Percentiles rank a stretch among this genome's conserved stretches.
Conservation (phyloP, 1,140 invertebrate genomes). For the Lordiphosa collinella region DNA sequence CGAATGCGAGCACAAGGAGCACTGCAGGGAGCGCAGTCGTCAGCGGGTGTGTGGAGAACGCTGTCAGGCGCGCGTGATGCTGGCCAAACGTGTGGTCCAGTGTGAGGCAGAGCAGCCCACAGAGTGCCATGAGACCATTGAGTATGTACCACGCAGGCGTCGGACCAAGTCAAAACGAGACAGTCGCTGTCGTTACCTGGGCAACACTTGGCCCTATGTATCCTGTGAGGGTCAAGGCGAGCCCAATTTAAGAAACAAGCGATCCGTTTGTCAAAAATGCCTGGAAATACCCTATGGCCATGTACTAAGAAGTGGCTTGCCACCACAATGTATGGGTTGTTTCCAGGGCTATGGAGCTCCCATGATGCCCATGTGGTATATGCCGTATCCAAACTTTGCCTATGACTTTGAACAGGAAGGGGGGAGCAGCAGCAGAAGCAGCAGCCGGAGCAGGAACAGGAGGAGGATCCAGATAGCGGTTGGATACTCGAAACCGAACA, state of each 20-base stretch:
- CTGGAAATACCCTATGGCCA: slow-evolving; percentile 35
- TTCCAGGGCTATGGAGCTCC: slow-evolving; percentile 26
- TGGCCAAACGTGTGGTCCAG: slow-evolving; percentile 43
- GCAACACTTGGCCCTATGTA: slow-evolving; percentile 40
- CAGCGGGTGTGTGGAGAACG: slow-evolving; percentile 52
- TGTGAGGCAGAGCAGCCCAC: slow-evolving; percentile 34
- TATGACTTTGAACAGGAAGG: neutral
- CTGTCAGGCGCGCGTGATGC: slow-evolving; percentile 59
- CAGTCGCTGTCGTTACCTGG: slow-evolving; percentile 23
- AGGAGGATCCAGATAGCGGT: slow-evolving; percentile 10
- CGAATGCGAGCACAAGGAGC: slow-evolving; percentile 29
- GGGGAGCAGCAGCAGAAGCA: no score
- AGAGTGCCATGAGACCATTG: slow-evolving; percentile 44
- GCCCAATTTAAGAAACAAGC: slow-evolving; percentile 6
- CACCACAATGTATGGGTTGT: slow-evolving; percentile 32
- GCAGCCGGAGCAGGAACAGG: neutral
- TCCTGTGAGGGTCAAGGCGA: slow-evolving; percentile 8
- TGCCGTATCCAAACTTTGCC: slow-evolving; percentile 16
- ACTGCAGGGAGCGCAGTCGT: slow-evolving; percentile 36
- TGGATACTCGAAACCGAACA: slow-evolving; percentile 29
- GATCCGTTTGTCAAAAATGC: slow-evolving; percentile 34
- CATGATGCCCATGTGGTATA: slow-evolving; percentile 23
- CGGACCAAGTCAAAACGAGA: neutral
- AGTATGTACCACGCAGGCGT: slow-evolving; percentile 46
- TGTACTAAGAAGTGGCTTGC: slow-evolving; percentile 43